Evolutionary conservation across 2,888 invertebrate genomes (phyloP), one percentile per base, ranked within the genome.

Genomic region (Rhamnusium bicolor): DNA sequence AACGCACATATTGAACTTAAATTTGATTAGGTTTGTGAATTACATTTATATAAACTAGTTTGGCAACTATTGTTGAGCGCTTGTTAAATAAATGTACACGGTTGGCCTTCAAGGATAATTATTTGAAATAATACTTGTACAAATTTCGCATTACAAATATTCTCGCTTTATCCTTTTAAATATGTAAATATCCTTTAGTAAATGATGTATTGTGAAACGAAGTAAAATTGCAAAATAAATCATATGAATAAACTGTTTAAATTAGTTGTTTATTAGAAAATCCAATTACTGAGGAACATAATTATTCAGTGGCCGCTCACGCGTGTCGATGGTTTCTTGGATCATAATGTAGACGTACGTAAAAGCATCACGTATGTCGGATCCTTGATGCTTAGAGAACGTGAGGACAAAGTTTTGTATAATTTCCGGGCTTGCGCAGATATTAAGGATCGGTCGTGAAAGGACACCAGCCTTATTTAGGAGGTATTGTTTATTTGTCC

Each of bases 371-470:
- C 78, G 75, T 78, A 74, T 78, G 77, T 78, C 75, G 73, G 74
- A 84, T 83, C 84, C 85, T 84, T 85, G 84, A 77, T 77, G 71
- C 79, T 72, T 78, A 73, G 82, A 77, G 80, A 84, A 84, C 81
- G 82, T 84, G 83, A 79, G 79, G 81, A 80, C 79, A 80, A 60
- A 69, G 75, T 73, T 81, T 67, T 76, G 72, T 70, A 63, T 72
- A 74, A 79, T 85, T 86, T 87, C 86, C 86, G 86, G 83, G 80
- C 84, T 82, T 85, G 86, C 86, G 86, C 85, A 79, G 61, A 69
- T 62, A 24, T 68, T 49, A 69, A 71, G 73, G 73, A 75, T 78
- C 80, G 83, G 72, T 78, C 80, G 84, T 83, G 84, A 85, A 85
- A 85, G 85, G 85, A 85, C 84, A 84, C 79, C 80, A 78, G 79